phyloP scores from a whole-genome alignment of 2,888 invertebrate species.

The Digitonthophagus gazella region DNA sequence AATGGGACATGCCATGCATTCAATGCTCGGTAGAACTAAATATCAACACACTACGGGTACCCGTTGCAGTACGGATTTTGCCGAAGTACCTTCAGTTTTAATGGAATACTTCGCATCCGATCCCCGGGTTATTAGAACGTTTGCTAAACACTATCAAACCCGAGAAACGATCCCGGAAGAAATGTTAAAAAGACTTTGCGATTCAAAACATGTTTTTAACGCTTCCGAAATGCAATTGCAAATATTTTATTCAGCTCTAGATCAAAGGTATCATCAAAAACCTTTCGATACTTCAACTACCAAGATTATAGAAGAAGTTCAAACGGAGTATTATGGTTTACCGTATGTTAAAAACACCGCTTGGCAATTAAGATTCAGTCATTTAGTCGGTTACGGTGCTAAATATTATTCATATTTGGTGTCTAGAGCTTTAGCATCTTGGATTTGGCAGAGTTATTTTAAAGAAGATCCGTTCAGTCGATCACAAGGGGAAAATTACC shows the following conservation, averaged over 20 bases:
- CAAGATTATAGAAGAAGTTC: constrained; percentile 71
- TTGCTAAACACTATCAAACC: constrained; percentile 90
- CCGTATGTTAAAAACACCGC: constrained; percentile 90
- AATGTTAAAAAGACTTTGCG: constrained; percentile 76
- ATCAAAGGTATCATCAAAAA: constrained; percentile 82
- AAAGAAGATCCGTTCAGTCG: constrained; percentile 73
- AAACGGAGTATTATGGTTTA: constrained; percentile 78
- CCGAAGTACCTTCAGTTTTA: constrained; percentile 97
- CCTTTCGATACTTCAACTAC: constrained; percentile 62
- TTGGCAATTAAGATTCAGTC: constrained; percentile 95
- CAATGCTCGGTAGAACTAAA: constrained; percentile 89
- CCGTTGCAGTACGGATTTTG: constrained; percentile 95
- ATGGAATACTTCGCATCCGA: constrained; percentile 98
- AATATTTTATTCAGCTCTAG: constrained; percentile 84
- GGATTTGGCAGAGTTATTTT: constrained; percentile 90
- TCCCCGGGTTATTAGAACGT: constrained; percentile 76
- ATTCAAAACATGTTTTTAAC: constrained; percentile 82
- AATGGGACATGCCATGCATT: constrained; percentile 98
- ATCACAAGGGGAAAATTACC: constrained; percentile 73
- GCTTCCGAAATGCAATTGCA: constrained; percentile 79
- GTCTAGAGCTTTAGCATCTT: constrained; percentile 88
- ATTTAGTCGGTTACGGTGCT: constrained; percentile 96
- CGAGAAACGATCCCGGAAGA: constrained; percentile 78
- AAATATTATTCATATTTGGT: constrained; percentile 98
- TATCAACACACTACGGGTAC: constrained; percentile 95